Evolutionary conservation across 1,140 invertebrate genomes (phyloP), one percentile per base, ranked within the genome.

Genomic region (Glomeris maerens): DNA sequence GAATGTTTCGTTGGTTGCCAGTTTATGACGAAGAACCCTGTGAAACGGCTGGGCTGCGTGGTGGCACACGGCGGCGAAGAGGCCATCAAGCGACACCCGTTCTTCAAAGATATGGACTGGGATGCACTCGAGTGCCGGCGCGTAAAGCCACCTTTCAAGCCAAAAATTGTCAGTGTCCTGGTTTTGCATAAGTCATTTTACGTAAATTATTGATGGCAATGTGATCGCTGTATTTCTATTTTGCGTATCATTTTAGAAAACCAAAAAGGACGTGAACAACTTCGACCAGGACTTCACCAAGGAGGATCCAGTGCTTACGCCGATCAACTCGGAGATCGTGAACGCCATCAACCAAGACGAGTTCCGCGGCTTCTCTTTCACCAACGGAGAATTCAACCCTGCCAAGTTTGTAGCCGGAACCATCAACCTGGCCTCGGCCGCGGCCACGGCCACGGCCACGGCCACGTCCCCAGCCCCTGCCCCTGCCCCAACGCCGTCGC

Each of bases 241-340:
- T 58, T 44, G 54, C 54, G 57, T 61, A 57, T 54, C 62, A 60
- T 75, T 75, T 27, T 74, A 98, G 94, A 94, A 92, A 83, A 91
- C 82, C 65, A 85, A 90, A 72, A 88, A 88, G 64, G 95, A 98
- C 71, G 92, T 92, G 39, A 79, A 90, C 57, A 99, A 99, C 74
- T 99, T 99, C 72, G 95, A 99, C 72, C 80, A 92, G 13, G 95
- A 98, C 74, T 99, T 99, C 67, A 98, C 95, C 4, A 91, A 91
- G 68, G 95, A 98, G 71, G 93, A 98, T 58, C 93, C 95, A 3
- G 78, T 84, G 20, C 72, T 99, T 49, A 98, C 95, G 20, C 94
- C 94, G 5, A 81, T 98, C 36, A 83, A 91, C 59, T 71, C 79
- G 27, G 88, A 93, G 60, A 82, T 92, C 50, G 75, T 97, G 41